Percentiles rank a stretch among this genome's conserved stretches.
Conservation (phyloP, 2,888 invertebrate genomes). For the Lacanobia oleracea region DNA sequence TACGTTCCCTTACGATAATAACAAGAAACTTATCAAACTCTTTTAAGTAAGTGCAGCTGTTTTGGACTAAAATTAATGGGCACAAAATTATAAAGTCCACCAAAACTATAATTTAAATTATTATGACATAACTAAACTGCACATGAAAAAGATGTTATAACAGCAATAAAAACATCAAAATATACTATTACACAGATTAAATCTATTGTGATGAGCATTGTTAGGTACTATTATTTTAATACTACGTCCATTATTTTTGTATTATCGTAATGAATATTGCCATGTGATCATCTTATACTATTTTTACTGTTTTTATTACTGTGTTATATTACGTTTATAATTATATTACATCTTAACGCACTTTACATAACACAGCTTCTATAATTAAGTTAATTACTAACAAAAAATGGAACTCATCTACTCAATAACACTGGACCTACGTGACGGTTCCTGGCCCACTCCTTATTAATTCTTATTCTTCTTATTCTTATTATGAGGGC, state of each 20-base stretch:
- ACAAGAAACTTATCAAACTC: no score
- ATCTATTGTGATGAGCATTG: conserved; percentile 14
- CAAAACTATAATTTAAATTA: conserved; percentile 19
- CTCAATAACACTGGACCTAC: not conserved
- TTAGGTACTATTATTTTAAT: conserved; percentile 29
- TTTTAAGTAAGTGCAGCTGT: no score
- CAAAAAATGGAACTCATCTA: no score
- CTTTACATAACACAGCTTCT: not conserved
- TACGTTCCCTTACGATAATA: no score
- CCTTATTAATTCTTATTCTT: no score
- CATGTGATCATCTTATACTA: conserved; percentile 13
- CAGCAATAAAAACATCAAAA: conserved; percentile 11
- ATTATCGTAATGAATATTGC: conserved; percentile 13
- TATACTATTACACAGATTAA: conserved; percentile 24
- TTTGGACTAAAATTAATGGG: no score
- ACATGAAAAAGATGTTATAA: conserved; percentile 7
- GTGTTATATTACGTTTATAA: conserved; percentile 4
- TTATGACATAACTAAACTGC: conserved; percentile 8
- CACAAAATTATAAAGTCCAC: not conserved
- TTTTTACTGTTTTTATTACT: conserved; percentile 11
- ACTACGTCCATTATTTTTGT: conserved; percentile 1
- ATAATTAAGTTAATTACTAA: no score
- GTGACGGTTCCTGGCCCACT: not conserved
- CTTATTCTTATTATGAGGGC: no score
- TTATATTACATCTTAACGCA: conserved; percentile 8